These are phyloP conservation scores for Portunus trituberculatus DNA, from an alignment of 1,140 invertebrate genomes.

Conservation along the genomic window DNA sequence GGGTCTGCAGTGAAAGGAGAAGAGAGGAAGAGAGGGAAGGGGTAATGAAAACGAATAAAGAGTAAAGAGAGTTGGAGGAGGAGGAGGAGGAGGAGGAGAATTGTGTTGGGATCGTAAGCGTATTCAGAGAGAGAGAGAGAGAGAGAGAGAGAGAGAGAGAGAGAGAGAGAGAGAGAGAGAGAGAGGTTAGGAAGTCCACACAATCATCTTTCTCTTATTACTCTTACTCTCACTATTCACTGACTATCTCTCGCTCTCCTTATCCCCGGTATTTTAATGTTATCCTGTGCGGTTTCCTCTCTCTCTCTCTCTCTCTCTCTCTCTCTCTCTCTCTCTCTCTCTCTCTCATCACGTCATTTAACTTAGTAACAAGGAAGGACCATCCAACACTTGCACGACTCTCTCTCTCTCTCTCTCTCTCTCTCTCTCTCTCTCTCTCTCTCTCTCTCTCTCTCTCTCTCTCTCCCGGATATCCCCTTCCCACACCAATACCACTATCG, in stretches of 20 bases:
- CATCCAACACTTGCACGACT: too few relatives aligned
- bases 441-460: too few relatives aligned
- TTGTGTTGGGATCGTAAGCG: too few relatives aligned
- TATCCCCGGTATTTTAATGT: too few relatives aligned
- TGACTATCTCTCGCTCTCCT: neutral
- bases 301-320: slow-evolving; percentile 1
- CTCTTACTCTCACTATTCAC: neutral
- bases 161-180: slow-evolving; percentile 52
- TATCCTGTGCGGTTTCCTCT: neutral
- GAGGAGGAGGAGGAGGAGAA: neutral
- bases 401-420: too few relatives aligned
- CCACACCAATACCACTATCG: too few relatives aligned
- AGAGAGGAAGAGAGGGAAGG: neutral
- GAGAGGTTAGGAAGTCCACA: neutral
- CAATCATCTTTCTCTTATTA: neutral
- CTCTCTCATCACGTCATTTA: neutral
- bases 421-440: too few relatives aligned
- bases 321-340: neutral
- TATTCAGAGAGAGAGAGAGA: neutral
- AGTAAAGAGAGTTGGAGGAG: neutral
- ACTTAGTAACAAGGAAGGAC: too few relatives aligned
- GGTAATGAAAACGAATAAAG: neutral
- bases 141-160: neutral
- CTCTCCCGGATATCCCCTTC: too few relatives aligned
- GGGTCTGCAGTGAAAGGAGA: neutral